Percentiles rank a stretch among this genome's conserved stretches.
Conservation (phyloP, 2,113 vertebrate genomes). For the Rhynchomys soricoides region DNA sequence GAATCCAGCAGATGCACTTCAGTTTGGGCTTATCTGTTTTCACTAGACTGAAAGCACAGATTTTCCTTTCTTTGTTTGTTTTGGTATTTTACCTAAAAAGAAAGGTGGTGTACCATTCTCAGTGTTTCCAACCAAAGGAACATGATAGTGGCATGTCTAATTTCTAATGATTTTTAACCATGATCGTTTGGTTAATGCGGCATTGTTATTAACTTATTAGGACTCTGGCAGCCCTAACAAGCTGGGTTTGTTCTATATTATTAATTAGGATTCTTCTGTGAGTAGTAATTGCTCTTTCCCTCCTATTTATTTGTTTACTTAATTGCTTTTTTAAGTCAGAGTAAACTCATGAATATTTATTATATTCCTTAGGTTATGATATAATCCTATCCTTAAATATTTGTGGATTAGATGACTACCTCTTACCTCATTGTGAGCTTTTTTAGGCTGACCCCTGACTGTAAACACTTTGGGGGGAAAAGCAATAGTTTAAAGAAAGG, state of each 20-base stretch:
- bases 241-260: neutral
- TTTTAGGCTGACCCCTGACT: neutral
- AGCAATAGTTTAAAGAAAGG: neutral
- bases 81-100: slow-evolving; percentile 11
- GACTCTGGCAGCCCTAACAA: neutral
- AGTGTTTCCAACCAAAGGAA: neutral
- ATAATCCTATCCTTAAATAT: neutral
- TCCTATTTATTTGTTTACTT: neutral
- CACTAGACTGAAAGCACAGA: neutral
- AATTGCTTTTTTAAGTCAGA: neutral
- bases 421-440: neutral
- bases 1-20: neutral
- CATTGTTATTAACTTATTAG: neutral
- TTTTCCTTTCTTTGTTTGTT: neutral
- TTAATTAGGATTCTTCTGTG: slow-evolving; percentile 22
- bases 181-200: neutral
- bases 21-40: neutral
- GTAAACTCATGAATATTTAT: neutral
- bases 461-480: neutral
- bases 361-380: slow-evolving; percentile 33
- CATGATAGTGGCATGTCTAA: neutral
- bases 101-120: neutral
- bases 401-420: slow-evolving; percentile 23
- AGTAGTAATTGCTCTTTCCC: neutral
- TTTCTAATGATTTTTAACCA: neutral